Conservation (phyloP, 2,888 invertebrate genomes). For the Chaitophorus viminalis region DNA sequence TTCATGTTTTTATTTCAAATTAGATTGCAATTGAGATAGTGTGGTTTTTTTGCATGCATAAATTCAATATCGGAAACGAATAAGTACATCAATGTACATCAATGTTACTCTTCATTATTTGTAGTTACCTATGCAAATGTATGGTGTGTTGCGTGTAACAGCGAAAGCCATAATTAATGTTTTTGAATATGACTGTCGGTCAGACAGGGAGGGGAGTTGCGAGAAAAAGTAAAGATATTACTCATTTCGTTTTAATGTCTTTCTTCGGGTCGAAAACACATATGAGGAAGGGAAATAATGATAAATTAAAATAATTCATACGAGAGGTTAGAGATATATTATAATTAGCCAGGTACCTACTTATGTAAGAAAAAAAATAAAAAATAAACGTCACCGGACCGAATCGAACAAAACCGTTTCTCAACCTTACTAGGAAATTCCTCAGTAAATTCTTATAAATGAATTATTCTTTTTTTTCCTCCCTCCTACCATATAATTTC, state of each 20-base stretch:
- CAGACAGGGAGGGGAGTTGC: background rate
- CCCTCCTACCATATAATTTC: constrained; percentile 44
- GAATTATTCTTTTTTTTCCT: constrained; percentile 39
- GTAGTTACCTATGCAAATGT: constrained; percentile 15
- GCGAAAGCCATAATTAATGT: constrained; percentile 25
- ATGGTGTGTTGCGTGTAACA: constrained; percentile 1
- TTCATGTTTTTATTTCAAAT: constrained; percentile 11
- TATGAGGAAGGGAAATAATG: background rate
- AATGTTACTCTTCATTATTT: constrained; percentile 26
- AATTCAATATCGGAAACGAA: constrained; percentile 42
- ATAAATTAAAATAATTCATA: constrained; percentile 35
- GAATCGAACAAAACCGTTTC: constrained; percentile 7
- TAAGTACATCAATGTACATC: background rate
- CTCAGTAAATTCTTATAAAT: constrained; percentile 44
- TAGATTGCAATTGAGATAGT: constrained; percentile 26
- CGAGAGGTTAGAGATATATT: constrained; percentile 15
- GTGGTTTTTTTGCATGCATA: constrained; percentile 1
- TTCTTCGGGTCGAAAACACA: constrained; percentile 17
- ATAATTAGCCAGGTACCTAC: constrained; percentile 41
- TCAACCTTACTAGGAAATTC: constrained; percentile 31
- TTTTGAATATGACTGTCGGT: background rate
- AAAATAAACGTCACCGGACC: constrained; percentile 25
- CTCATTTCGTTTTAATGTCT: constrained; percentile 44
- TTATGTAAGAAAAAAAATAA: constrained; percentile 18
- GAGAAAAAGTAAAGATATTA: constrained; percentile 4